Percentiles rank a stretch among this genome's conserved stretches.
Conservation (phyloP, 2,797 vertebrate species). For the Oreochromis mossambicus region DNA sequence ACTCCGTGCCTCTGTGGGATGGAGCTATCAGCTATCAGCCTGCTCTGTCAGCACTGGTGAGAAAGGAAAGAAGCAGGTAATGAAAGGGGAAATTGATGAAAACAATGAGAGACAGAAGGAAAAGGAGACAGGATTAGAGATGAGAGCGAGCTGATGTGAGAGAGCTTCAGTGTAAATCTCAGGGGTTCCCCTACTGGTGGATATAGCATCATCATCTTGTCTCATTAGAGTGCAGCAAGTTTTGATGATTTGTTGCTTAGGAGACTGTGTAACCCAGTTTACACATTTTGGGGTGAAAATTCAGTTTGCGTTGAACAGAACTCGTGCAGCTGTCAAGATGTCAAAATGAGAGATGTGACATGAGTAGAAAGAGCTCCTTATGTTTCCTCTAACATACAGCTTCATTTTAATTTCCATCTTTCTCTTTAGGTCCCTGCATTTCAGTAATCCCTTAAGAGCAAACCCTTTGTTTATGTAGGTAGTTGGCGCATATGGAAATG, state of each 20-base stretch:
- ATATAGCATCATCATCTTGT: constrained; percentile 7
- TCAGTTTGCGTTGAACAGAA: background rate
- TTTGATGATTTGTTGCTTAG: background rate
- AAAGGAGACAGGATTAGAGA: constrained; percentile 8
- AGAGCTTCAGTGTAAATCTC: constrained; percentile 16
- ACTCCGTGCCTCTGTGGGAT: background rate
- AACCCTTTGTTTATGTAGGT: background rate
- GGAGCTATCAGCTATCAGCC: constrained; percentile 31
- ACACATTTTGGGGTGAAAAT: background rate
- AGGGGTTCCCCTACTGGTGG: background rate
- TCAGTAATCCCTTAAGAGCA: background rate
- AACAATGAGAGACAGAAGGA: background rate
- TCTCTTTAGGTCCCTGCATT: background rate
- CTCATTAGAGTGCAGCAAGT: constrained; percentile 13
- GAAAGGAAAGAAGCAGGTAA: constrained; percentile 4
- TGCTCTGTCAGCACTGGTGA: constrained; percentile 32
- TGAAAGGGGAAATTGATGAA: constrained; percentile 36
- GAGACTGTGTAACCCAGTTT: background rate
- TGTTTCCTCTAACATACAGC: background rate
- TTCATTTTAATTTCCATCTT: background rate
- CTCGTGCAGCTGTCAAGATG: background rate
- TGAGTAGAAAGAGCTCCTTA: background rate
- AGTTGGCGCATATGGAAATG: background rate
- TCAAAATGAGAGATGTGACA: background rate
- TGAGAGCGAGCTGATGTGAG: constrained; percentile 10